phyloP scores from a whole-genome alignment of 2,113 vertebrate species.

The Thalassarche chlororhynchos region DNA sequence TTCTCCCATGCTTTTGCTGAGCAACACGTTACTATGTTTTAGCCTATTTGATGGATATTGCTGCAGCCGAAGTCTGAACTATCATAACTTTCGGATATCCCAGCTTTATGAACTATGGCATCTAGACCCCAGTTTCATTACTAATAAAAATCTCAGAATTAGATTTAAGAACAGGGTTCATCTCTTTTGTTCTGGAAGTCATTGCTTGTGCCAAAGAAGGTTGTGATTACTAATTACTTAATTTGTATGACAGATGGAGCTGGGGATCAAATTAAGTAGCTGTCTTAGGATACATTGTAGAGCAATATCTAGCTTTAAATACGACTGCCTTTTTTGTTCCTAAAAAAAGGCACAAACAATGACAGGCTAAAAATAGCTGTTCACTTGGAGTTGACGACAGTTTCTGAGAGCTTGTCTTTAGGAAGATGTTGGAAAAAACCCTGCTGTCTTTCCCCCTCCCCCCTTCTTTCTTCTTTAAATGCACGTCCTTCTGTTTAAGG shows the following conservation, averaged over 20 bases:
- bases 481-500: conserved; percentile 42
- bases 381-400: conserved; percentile 76
- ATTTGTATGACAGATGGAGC: conserved; percentile 70
- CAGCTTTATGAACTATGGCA: not conserved
- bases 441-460: conserved; percentile 28
- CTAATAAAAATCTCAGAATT: conserved; percentile 25
- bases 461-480: conserved; percentile 25
- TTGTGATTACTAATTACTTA: conserved; percentile 65
- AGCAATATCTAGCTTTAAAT: conserved; percentile 70
- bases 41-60: conserved; percentile 7
- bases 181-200: conserved; percentile 40
- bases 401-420: conserved; percentile 75
- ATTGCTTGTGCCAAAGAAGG: conserved; percentile 14
- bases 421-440: conserved; percentile 69
- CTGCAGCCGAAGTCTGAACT: conserved; percentile 17
- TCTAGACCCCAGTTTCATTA: not conserved
- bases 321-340: conserved; percentile 64
- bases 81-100: not conserved
- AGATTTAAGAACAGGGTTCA: not conserved
- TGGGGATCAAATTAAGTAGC: conserved; percentile 67
- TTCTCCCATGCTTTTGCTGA: not conserved
- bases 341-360: conserved; percentile 78
- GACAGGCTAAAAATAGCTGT: conserved; percentile 77
- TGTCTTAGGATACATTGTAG: conserved; percentile 51
- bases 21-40: conserved; percentile 3